Evolutionary conservation across 2,113 vertebrate genomes (phyloP).

Genomic region (Misgurnus anguillicaudatus): DNA sequence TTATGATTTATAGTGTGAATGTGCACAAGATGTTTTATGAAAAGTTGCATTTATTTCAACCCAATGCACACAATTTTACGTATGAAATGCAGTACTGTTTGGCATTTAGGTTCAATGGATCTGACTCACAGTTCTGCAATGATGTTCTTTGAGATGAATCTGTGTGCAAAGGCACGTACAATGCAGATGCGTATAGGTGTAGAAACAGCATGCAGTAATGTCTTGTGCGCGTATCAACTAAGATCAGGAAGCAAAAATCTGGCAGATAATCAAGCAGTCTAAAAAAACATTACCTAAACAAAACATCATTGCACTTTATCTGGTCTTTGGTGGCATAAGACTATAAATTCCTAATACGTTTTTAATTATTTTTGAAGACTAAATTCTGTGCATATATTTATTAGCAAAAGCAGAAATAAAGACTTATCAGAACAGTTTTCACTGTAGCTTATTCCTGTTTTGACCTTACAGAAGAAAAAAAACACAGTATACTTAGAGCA

Average conservation of each 20-base stretch:
- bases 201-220: background rate
- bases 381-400: background rate
- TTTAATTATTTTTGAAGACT: too few species aligned
- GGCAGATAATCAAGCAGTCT: background rate
- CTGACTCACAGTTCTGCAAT: background rate
- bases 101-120: background rate
- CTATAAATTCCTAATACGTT: too few species aligned
- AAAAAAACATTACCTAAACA: too few species aligned
- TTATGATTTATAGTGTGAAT: background rate
- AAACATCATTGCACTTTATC: background rate
- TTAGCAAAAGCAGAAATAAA: background rate
- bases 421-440: too few species aligned
- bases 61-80: background rate
- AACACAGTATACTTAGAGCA: background rate
- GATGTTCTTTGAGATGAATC: constrained; percentile 7
- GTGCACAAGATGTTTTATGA: background rate
- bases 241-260: background rate
- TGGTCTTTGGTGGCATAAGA: background rate
- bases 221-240: background rate
- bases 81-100: background rate
- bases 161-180: background rate
- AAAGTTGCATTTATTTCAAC: background rate
- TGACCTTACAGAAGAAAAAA: too few species aligned
- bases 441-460: background rate
- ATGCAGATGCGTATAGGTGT: constrained; percentile 13